These are phyloP conservation scores for Bugula neritina DNA, from an alignment of 2,888 invertebrate genomes.

Conservation along the genomic window DNA sequence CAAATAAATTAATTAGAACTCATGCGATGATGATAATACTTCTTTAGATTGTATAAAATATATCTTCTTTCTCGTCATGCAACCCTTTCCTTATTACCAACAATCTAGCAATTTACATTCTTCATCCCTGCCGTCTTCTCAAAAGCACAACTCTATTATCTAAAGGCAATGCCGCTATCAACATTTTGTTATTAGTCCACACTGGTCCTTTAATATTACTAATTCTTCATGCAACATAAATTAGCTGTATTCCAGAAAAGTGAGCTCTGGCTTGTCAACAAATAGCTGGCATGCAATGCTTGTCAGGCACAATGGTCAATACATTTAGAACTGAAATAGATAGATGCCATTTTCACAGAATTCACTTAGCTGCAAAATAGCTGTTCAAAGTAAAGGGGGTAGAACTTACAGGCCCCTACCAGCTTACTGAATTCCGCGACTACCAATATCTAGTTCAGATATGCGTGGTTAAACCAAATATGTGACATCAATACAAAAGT, in stretches of 20 bases:
- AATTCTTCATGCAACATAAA: conserved; percentile 4
- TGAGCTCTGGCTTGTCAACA: not conserved
- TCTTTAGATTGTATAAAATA: not conserved
- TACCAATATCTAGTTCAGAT: too few species aligned
- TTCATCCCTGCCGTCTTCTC: not conserved
- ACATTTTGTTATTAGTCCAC: conserved; percentile 8
- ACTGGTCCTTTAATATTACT: conserved; percentile 18
- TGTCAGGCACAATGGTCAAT: too few species aligned
- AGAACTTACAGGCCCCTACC: too few species aligned
- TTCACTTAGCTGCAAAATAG: too few species aligned
- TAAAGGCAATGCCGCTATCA: not conserved
- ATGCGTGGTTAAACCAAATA: not conserved
- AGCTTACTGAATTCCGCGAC: too few species aligned
- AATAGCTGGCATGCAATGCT: not conserved
- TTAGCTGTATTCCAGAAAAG: conserved; percentile 24
- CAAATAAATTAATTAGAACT: not conserved
- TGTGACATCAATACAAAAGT: not conserved
- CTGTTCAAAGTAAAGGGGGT: too few species aligned
- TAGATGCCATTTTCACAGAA: not conserved
- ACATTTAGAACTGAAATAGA: not conserved
- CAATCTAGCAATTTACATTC: conserved; percentile 2
- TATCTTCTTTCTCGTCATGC: conserved; percentile 2
- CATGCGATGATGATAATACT: not conserved
- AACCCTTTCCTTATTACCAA: not conserved
- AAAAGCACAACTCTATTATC: not conserved